A percentile compares a stretch with the other conserved stretches of the same genome.
phyloP scores from a whole-genome alignment of 2,888 invertebrate genomes.

The Monochamus alternatus region DNA sequence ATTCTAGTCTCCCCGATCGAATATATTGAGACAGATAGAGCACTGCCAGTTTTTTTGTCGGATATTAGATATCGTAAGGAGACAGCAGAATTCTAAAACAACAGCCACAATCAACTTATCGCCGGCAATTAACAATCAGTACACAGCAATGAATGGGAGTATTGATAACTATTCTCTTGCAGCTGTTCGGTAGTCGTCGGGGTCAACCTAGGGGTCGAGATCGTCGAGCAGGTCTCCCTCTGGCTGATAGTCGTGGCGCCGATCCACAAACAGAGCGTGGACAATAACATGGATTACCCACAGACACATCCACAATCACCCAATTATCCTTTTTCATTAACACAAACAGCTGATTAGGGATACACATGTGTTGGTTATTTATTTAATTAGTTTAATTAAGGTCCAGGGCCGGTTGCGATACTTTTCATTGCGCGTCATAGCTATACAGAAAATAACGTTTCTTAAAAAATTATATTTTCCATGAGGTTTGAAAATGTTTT shows the following conservation, averaged over 20 bases:
- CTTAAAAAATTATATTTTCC: neutral
- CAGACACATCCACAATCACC: conserved; percentile 49
- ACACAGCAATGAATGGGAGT: conserved; percentile 47
- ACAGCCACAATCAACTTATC: conserved; percentile 32
- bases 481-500: too few species aligned
- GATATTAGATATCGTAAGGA: neutral
- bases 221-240: conserved; percentile 52
- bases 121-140: conserved; percentile 39
- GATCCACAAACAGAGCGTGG: conserved; percentile 59
- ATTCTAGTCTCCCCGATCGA: too few species aligned
- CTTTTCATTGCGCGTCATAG: neutral
- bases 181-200: conserved; percentile 54
- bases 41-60: too few species aligned
- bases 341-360: conserved; percentile 23
- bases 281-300: conserved; percentile 53
- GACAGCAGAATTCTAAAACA: conserved; percentile 21
- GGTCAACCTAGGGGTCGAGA: conserved; percentile 54
- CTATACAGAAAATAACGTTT: neutral
- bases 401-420: neutral
- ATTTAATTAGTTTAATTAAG: conserved; percentile 6
- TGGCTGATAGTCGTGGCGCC: conserved; percentile 59
- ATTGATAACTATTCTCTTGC: conserved; percentile 51
- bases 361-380: conserved; percentile 11
- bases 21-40: too few species aligned
- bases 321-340: conserved; percentile 40